These are phyloP conservation scores for Tachysurus vachellii DNA, from an alignment of 2,113 vertebrate genomes.

Conservation along the genomic window DNA sequence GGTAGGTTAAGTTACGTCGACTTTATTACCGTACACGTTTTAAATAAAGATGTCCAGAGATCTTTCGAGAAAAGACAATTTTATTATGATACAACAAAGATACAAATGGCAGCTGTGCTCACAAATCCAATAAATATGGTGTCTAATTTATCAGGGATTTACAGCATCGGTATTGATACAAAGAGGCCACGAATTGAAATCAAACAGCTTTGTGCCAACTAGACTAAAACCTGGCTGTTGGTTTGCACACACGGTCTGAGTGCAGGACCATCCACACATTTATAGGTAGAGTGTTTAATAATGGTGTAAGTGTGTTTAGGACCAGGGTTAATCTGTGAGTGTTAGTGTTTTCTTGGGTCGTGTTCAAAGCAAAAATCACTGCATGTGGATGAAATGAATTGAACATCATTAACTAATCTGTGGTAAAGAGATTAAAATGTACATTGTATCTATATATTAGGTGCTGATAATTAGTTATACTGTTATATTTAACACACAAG, in stretches of 20 bases:
- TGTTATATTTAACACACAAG: neutral
- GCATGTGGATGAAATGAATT: neutral
- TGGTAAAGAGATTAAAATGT: neutral
- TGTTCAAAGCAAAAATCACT: neutral
- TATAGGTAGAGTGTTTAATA: neutral
- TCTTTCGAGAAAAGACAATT: slow-evolving; percentile 47
- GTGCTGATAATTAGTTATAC: neutral
- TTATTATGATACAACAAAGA: slow-evolving; percentile 49
- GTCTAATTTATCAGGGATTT: slow-evolving; percentile 3
- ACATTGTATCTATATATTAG: neutral
- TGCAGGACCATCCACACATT: neutral
- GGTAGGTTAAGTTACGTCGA: slow-evolving; percentile 14
- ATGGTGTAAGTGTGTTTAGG: neutral
- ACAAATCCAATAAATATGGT: slow-evolving; percentile 23
- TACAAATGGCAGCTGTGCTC: slow-evolving; percentile 37
- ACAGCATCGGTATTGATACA: neutral
- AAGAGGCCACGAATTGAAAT: neutral
- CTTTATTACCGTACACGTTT: slow-evolving; percentile 52
- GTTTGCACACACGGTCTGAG: neutral
- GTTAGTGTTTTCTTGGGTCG: neutral
- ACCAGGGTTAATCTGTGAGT: neutral
- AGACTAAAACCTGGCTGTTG: neutral
- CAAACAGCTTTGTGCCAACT: neutral
- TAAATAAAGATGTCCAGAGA: slow-evolving; percentile 50
- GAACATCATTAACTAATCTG: neutral